phyloP scores from a whole-genome alignment of 1,140 invertebrate genomes.

The Druon quercuslanigerum region DNA sequence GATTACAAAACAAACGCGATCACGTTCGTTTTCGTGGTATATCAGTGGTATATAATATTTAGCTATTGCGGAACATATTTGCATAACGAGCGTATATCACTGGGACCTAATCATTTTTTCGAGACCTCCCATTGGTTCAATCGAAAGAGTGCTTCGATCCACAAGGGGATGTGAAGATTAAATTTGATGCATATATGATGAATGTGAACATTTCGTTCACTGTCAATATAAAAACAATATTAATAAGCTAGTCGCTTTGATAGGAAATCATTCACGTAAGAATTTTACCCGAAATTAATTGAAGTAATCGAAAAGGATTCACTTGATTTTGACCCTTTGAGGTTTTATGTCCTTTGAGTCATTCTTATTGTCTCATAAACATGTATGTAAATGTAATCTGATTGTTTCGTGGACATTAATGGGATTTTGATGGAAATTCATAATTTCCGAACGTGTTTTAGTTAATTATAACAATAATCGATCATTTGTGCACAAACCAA shows the following conservation, averaged over 20 bases:
- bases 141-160: too few relatives aligned
- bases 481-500: neutral
- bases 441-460: neutral
- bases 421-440: neutral
- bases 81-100: slow-evolving; percentile 39
- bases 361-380: neutral
- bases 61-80: slow-evolving; percentile 43
- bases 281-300: too few relatives aligned
- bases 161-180: too few relatives aligned
- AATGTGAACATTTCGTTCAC: too few relatives aligned
- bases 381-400: neutral
- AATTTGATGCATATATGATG: too few relatives aligned
- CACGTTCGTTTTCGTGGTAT: slow-evolving; percentile 24
- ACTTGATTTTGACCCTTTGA: neutral
- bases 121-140: neutral
- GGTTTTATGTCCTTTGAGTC: neutral
- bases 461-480: neutral
- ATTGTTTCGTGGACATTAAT: neutral
- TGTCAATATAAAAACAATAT: too few relatives aligned
- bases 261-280: too few relatives aligned
- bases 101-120: neutral
- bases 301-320: too few relatives aligned
- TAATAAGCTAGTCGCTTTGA: too few relatives aligned
- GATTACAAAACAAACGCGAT: slow-evolving; percentile 51
- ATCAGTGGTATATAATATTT: slow-evolving; percentile 46